Percentiles rank a stretch among this genome's conserved stretches.
Evolutionary conservation across 2,113 vertebrate genomes (phyloP).

Genomic region (Genyomyrus donnyi): DNA sequence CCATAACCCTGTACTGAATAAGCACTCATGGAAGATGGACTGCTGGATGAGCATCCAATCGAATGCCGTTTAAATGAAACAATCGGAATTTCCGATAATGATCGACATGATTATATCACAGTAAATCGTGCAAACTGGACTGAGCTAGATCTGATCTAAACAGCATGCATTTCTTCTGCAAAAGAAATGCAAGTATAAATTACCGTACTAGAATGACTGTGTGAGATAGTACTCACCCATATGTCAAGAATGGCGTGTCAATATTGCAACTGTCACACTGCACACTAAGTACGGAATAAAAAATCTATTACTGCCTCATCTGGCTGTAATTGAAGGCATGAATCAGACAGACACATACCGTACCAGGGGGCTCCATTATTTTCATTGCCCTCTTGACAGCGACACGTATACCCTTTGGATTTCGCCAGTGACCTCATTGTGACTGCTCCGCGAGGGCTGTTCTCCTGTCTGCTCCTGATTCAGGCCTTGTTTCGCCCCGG

Average conservation of each 20-base stretch:
- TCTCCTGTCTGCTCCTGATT: neutral
- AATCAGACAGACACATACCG: conserved; percentile 10
- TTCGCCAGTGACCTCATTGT: conserved; percentile 9
- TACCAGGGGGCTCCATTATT: conserved; percentile 4
- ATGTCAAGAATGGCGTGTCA: neutral
- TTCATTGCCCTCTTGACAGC: conserved; percentile 1
- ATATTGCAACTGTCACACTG: neutral
- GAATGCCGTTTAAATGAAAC: neutral
- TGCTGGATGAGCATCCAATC: neutral
- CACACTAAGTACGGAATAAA: conserved; percentile 17
- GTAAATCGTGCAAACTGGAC: neutral
- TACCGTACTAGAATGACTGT: neutral
- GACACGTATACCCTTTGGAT: neutral
- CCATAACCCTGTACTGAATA: neutral
- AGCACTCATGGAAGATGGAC: neutral
- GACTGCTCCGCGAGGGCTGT: neutral
- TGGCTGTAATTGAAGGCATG: conserved; percentile 13
- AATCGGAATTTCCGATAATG: neutral
- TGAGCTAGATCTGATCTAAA: neutral
- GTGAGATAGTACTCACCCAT: neutral
- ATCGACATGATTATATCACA: neutral
- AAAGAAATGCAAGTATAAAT: neutral
- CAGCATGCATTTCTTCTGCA: neutral
- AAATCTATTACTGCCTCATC: conserved; percentile 13
- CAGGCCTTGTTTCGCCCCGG: neutral